Evolutionary conservation across 2,888 invertebrate species (phyloP), one percentile per base, ranked within the genome.

Genomic region (Pecten maximus): DNA sequence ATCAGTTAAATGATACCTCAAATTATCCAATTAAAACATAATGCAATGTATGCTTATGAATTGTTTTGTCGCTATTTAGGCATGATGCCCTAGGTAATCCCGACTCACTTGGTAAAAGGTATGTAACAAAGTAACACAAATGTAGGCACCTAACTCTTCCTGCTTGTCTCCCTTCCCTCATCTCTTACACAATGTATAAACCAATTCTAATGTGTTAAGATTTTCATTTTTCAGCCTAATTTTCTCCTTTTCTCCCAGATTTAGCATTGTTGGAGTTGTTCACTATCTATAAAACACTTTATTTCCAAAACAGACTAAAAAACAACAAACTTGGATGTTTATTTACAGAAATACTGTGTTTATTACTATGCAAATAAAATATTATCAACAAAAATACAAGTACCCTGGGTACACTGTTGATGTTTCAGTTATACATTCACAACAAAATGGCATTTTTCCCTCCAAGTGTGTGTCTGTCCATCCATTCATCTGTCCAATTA

Each of bases 51-150:
- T 74, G 74, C 74, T 74, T 74, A 74, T 74, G 74, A 74, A 28
- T 74, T 74, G 74, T 74, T 74, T 74, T 74, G 74, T 74, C 74
- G 74, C 91, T 92, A 91, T 91, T 88, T 92, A 94, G 95, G 91
- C 94, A 94, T 89, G 95, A 96, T 94, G 95, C 93, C 88, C 94
- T 95, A 91, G 95, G 95, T 93, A 96, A 95, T 89, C 95, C 95
- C 87, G 95, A 96, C 60, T 93, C 94, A 60, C 93, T 95, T 91
- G 95, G 95, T 90, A 95, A 94, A 93, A 95, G 95, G 95, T 96
- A 95, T 91, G 95, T 94, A 91, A 88, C 74, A 35, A 6, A 35
- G 74, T 74, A 15, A 74, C n/a, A n/a, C 54, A 48, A 40, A 35
- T 88, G 74, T 74, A 28, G 12, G 19, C 35, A 74, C 28, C 74